A percentile compares a stretch with the other conserved stretches of the same genome.
These are phyloP conservation scores for Micromys minutus DNA, from an alignment of 2,113 vertebrate genomes.

Conservation along the genomic window DNA sequence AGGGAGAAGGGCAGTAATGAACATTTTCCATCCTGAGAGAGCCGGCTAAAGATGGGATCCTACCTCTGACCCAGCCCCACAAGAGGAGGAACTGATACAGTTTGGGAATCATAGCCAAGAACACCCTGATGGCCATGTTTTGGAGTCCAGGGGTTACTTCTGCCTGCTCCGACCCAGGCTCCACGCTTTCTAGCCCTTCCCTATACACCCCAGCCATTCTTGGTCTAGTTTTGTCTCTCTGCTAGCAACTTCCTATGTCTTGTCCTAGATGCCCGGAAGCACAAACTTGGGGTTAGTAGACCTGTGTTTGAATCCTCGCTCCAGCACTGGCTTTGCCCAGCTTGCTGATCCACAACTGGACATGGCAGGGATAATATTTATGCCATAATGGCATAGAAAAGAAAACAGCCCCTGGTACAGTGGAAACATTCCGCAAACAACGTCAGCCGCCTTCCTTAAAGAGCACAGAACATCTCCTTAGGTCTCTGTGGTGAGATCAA, in stretches of 20 bases:
- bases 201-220: neutral
- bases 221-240: neutral
- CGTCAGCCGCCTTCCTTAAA: rapidly evolving
- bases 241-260: neutral
- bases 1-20: constrained; percentile 51
- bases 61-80: too few relatives aligned
- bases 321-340: neutral
- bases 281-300: neutral
- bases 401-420: too few relatives aligned
- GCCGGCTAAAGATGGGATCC: rapidly evolving
- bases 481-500: neutral
- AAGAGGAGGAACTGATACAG: neutral
- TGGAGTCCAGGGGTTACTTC: rapidly evolving
- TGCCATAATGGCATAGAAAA: neutral
- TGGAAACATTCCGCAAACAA: neutral
- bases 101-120: neutral
- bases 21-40: neutral
- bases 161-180: neutral
- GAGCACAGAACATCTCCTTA: neutral
- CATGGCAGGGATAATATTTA: neutral
- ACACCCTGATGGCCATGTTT: too few relatives aligned
- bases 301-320: neutral
- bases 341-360: neutral
- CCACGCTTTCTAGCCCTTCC: neutral
- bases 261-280: neutral